phyloP scores from a whole-genome alignment of 2,797 vertebrate genomes.

The Megaceryle alcyon region DNA sequence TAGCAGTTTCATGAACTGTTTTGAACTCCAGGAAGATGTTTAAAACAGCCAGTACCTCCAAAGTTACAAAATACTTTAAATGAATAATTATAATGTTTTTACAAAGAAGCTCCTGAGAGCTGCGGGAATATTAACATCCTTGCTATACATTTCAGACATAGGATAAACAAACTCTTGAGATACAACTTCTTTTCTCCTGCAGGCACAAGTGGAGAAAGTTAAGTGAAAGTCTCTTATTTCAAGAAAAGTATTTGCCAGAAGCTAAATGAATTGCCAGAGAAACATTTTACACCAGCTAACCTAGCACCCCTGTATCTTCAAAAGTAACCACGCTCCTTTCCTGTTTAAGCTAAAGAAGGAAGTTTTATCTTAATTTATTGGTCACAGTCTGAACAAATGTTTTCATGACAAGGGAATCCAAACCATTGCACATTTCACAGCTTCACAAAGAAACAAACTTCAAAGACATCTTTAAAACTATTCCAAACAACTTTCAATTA shows the following conservation, averaged over 20 bases:
- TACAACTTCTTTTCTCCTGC: not conserved
- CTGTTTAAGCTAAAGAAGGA: not conserved
- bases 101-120: not conserved
- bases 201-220: not conserved
- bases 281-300: not conserved
- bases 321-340: not conserved
- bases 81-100: not conserved
- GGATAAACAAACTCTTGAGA: not conserved
- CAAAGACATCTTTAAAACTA: not conserved
- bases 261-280: not conserved
- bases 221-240: not conserved
- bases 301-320: not conserved
- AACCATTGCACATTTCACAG: not conserved
- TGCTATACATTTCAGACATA: not conserved
- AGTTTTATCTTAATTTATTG: not conserved
- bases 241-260: not conserved
- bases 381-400: not conserved
- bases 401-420: constrained; percentile 4
- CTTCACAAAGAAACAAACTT: not conserved
- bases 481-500: not conserved
- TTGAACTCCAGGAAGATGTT: not conserved
- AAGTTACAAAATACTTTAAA: not conserved
- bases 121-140: not conserved
- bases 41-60: not conserved
- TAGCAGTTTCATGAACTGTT: not conserved